phyloP scores from a whole-genome alignment of 2,888 invertebrate genomes.

The Cheilosia urbana region DNA sequence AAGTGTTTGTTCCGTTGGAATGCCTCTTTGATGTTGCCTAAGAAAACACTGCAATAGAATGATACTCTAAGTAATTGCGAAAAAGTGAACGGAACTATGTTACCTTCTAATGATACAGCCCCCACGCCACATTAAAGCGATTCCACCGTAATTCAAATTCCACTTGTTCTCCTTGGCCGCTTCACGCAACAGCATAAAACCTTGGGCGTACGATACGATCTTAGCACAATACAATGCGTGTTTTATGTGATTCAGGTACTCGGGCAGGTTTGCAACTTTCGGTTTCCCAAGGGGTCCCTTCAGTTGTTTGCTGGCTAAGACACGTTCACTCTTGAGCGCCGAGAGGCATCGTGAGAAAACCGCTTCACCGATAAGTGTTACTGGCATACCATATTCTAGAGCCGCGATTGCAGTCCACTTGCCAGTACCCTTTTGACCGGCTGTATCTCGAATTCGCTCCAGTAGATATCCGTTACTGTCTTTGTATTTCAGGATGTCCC shows the following conservation, averaged over 20 bases:
- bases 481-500: slow-evolving; percentile 95
- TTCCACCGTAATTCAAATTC: slow-evolving; percentile 98
- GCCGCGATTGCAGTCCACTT: slow-evolving; percentile 99
- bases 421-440: slow-evolving; percentile 99
- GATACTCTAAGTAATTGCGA: background rate
- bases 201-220: slow-evolving; percentile 99
- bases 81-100: slow-evolving; percentile 80
- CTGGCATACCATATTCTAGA: slow-evolving; percentile 97
- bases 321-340: slow-evolving; percentile 94
- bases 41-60: slow-evolving; percentile 87
- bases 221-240: slow-evolving; percentile 98
- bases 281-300: slow-evolving; percentile 87
- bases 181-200: slow-evolving; percentile 96
- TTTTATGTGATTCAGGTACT: slow-evolving; percentile 93
- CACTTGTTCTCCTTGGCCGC: slow-evolving; percentile 96
- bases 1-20: slow-evolving; percentile 95
- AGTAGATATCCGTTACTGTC: slow-evolving; percentile 91
- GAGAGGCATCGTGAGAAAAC: slow-evolving; percentile 98
- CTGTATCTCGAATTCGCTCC: slow-evolving; percentile 97
- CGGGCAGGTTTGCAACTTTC: slow-evolving; percentile 89
- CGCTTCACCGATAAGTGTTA: slow-evolving; percentile 98
- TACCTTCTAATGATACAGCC: slow-evolving; percentile 98
- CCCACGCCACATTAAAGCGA: slow-evolving; percentile 99
- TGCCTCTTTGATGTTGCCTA: slow-evolving; percentile 96
- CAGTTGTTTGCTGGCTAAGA: slow-evolving; percentile 91